phyloP scores from a whole-genome alignment of 2,113 vertebrate species.

The Scytalopus superciliaris region DNA sequence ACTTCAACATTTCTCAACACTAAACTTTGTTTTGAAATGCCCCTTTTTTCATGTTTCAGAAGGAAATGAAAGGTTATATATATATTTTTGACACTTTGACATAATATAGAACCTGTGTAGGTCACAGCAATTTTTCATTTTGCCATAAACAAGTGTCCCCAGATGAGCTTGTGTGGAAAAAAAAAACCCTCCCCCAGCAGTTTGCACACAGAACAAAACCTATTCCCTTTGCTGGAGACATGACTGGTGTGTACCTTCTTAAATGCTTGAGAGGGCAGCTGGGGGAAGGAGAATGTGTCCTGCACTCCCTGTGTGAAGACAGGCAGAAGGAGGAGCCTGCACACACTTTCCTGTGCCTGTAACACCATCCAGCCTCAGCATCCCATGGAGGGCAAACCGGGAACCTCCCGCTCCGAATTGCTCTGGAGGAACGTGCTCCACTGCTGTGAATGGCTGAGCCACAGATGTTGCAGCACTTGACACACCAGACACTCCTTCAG shows the following conservation, averaged over 20 bases:
- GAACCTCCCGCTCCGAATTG: not conserved
- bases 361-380: not conserved
- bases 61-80: not conserved
- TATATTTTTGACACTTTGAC: not conserved
- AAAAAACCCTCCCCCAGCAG: not conserved
- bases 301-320: not conserved
- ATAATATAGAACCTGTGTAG: slow-evolving; percentile 1
- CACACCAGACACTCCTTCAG: not conserved
- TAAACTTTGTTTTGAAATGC: not conserved
- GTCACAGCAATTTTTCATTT: slow-evolving; percentile 8
- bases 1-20: not conserved
- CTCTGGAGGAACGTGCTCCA: not conserved
- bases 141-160: not conserved
- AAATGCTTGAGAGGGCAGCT: not conserved
- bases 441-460: not conserved
- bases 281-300: not conserved
- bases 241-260: not conserved
- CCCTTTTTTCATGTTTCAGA: not conserved
- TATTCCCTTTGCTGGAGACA: not conserved
- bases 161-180: too few relatives aligned
- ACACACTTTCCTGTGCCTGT: not conserved
- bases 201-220: not conserved
- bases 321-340: not conserved
- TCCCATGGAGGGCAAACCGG: accelerated
- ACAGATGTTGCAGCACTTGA: not conserved